Conservation (phyloP, 2,888 invertebrate species). For the Dyspetes luteomarginatus region DNA sequence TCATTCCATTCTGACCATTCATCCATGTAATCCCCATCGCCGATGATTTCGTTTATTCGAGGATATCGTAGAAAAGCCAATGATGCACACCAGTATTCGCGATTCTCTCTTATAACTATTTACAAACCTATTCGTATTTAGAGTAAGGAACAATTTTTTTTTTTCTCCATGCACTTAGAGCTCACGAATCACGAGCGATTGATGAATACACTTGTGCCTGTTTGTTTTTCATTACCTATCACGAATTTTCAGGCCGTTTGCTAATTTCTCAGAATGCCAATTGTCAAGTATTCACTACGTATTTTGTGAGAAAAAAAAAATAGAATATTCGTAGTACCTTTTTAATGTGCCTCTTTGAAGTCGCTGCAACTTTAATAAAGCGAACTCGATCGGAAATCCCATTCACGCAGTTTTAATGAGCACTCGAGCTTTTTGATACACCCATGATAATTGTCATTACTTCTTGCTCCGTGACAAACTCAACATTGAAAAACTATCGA, state of each 20-base stretch:
- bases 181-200: not conserved
- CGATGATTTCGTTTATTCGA: slow-evolving; percentile 38
- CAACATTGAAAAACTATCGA: not conserved
- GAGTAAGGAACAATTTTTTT: slow-evolving; percentile 42
- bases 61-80: slow-evolving; percentile 37
- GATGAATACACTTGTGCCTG: slow-evolving; percentile 22
- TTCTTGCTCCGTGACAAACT: not conserved
- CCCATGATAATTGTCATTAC: not conserved
- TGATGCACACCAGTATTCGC: slow-evolving; percentile 20
- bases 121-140: slow-evolving; percentile 58
- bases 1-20: slow-evolving; percentile 14
- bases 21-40: slow-evolving; percentile 38
- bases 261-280: slow-evolving; percentile 13
- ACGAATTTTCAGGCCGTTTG: slow-evolving; percentile 19
- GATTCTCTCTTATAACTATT: slow-evolving; percentile 49
- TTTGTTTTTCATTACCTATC: not conserved
- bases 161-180: not conserved
- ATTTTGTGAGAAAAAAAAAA: slow-evolving; percentile 20
- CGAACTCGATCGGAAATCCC: not conserved
- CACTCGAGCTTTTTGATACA: not conserved
- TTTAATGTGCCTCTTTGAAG: not conserved
- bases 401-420: not conserved
- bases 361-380: not conserved
- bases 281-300: slow-evolving; percentile 12
- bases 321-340: slow-evolving; percentile 18